These are phyloP conservation scores for Thamnophis sirtalis DNA, from an alignment of 2,113 vertebrate species.

Conservation along the genomic window DNA sequence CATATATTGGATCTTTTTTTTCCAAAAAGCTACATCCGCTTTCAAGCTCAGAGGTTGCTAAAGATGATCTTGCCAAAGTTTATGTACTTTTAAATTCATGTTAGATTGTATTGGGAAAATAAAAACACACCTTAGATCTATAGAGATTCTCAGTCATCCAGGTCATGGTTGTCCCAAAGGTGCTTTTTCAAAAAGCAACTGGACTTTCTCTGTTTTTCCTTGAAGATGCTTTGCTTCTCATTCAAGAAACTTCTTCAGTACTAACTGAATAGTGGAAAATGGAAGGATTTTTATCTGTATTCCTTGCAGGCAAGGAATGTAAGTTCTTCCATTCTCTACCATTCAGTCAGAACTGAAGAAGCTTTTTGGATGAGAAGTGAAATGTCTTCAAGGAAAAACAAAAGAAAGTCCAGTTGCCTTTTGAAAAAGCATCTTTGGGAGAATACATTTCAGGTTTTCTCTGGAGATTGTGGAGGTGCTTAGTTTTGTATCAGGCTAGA, in stretches of 20 bases:
- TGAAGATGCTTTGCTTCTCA: neutral
- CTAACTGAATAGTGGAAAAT: neutral
- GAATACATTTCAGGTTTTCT: neutral
- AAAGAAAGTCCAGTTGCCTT: neutral
- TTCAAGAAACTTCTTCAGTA: neutral
- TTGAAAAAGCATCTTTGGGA: neutral
- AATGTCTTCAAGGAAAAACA: neutral
- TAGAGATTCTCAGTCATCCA: neutral
- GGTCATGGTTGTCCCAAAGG: neutral
- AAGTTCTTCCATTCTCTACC: neutral
- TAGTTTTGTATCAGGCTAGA: neutral
- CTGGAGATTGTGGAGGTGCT: neutral
- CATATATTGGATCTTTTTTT: neutral
- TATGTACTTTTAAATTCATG: neutral
- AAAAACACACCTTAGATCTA: neutral
- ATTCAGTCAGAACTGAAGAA: neutral
- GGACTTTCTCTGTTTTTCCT: neutral
- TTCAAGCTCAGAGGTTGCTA: neutral
- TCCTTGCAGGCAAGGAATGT: neutral
- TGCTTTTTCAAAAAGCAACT: neutral
- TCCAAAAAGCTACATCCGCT: neutral
- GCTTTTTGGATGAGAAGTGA: neutral
- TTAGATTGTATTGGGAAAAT: neutral
- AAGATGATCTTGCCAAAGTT: neutral
- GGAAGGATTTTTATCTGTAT: neutral